Evolutionary conservation across 2,888 invertebrate species (phyloP).

Genomic region (Perizoma affinitatum): DNA sequence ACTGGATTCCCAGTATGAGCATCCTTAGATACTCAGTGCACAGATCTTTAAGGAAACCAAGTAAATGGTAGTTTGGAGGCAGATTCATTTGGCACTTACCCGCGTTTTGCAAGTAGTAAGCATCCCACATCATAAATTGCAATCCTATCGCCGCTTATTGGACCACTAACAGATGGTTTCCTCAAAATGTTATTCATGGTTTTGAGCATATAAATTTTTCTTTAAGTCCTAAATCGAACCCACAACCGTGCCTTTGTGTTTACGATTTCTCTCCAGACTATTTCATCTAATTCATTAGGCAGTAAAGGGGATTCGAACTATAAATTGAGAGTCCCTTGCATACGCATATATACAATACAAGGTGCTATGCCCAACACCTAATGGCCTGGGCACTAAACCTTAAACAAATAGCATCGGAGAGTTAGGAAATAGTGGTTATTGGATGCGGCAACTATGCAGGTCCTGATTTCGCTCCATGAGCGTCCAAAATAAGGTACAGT

Average conservation of each 20-base stretch:
- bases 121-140: too few species aligned
- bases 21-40: too few species aligned
- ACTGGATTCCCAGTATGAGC: too few species aligned
- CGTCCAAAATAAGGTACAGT: too few species aligned
- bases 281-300: slow-evolving; percentile 27
- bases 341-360: slow-evolving; percentile 21
- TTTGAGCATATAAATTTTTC: too few species aligned
- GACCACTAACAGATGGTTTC: too few species aligned
- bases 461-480: not conserved
- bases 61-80: too few species aligned
- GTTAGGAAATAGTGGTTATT: not conserved
- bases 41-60: too few species aligned
- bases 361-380: slow-evolving; percentile 37
- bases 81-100: too few species aligned
- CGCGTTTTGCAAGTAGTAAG: too few species aligned
- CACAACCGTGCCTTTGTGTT: slow-evolving; percentile 1
- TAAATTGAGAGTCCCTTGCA: slow-evolving; percentile 29
- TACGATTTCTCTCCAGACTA: slow-evolving; percentile 2
- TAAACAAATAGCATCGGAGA: slow-evolving; percentile 43
- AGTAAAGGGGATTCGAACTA: slow-evolving; percentile 17
- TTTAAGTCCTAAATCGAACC: not conserved
- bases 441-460: slow-evolving; percentile 32
- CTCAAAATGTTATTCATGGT: too few species aligned
- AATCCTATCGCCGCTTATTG: too few species aligned
- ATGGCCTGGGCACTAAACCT: slow-evolving; percentile 47